Evolutionary conservation across 2,113 vertebrate species (phyloP).

Genomic region (Kryptolebias marmoratus): DNA sequence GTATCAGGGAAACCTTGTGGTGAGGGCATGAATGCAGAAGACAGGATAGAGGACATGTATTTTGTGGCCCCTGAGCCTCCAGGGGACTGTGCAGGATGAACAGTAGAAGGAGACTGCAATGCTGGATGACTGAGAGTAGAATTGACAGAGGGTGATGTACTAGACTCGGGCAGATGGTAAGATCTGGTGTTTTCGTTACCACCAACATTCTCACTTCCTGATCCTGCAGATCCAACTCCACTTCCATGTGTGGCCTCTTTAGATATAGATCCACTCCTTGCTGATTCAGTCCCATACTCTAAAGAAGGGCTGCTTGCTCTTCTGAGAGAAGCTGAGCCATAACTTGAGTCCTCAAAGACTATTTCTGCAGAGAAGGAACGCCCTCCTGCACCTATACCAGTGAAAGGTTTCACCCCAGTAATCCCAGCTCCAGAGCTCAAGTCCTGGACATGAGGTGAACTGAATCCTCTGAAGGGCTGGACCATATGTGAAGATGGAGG

Average conservation of each 20-base stretch:
- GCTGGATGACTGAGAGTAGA: constrained; percentile 82
- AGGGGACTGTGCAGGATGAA: constrained; percentile 82
- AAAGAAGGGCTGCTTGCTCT: constrained; percentile 84
- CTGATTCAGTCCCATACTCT: constrained; percentile 76
- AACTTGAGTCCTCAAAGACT: constrained; percentile 78
- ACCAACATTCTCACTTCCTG: constrained; percentile 50
- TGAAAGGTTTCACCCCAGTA: constrained; percentile 68
- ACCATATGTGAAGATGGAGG: constrained; percentile 71
- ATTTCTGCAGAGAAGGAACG: constrained; percentile 84
- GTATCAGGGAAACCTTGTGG: constrained; percentile 73
- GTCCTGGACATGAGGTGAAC: constrained; percentile 82
- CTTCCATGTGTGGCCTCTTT: constrained; percentile 56
- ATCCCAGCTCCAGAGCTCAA: constrained; percentile 73
- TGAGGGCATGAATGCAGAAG: constrained; percentile 84
- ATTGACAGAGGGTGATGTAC: constrained; percentile 81
- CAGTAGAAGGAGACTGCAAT: constrained; percentile 85
- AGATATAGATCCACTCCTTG: constrained; percentile 62
- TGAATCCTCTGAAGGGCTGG: constrained; percentile 83
- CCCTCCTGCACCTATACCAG: constrained; percentile 67
- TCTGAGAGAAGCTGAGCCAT: constrained; percentile 70
- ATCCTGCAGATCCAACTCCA: constrained; percentile 59
- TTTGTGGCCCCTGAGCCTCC: constrained; percentile 82
- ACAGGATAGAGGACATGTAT: constrained; percentile 85
- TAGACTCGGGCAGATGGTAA: constrained; percentile 84
- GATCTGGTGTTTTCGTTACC: constrained; percentile 61